Evolutionary conservation across 23 tunicate species (phyloP).

Genomic region (Trididemnum nubilum): DNA sequence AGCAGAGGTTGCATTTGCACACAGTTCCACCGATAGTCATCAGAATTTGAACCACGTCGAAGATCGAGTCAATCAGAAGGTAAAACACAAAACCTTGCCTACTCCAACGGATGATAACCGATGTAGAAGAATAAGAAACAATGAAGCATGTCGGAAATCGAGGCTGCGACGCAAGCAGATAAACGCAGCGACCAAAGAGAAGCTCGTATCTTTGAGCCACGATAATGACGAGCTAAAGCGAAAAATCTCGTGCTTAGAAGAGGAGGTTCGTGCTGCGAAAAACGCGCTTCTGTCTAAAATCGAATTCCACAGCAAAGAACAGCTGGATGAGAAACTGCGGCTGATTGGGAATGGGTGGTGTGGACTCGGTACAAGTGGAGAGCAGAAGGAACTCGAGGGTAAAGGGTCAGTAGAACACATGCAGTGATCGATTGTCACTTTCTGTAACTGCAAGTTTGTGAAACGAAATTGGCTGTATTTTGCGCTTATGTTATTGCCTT

Average conservation of each 20-base stretch:
- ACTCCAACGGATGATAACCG: too few species aligned
- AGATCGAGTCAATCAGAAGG: background rate
- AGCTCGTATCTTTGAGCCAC: background rate
- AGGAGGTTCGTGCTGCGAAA: background rate
- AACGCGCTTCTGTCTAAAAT: background rate
- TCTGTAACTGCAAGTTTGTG: too few species aligned
- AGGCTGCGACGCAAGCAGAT: slow-evolving; percentile 4
- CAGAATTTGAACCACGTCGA: background rate
- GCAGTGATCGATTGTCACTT: background rate
- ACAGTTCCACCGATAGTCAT: background rate
- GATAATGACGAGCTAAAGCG: background rate
- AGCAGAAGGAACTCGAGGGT: background rate
- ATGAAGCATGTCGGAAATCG: slow-evolving; percentile 26
- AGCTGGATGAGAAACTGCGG: too few species aligned
- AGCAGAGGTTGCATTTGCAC: slow-evolving; percentile 19
- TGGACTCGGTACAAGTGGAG: too few species aligned
- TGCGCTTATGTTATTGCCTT: background rate
- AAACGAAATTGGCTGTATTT: background rate
- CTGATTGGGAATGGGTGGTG: too few species aligned
- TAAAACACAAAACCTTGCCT: background rate
- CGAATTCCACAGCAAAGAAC: background rate
- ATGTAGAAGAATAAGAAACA: slow-evolving; percentile 5
- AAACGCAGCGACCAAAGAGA: slow-evolving; percentile 17
- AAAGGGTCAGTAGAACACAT: background rate
- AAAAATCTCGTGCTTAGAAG: slow-evolving; percentile 6